These are phyloP conservation scores for Cassiopea xamachana DNA, from an alignment of 30 jellyfish, hydroid and myxozoan genomes.

Conservation along the genomic window DNA sequence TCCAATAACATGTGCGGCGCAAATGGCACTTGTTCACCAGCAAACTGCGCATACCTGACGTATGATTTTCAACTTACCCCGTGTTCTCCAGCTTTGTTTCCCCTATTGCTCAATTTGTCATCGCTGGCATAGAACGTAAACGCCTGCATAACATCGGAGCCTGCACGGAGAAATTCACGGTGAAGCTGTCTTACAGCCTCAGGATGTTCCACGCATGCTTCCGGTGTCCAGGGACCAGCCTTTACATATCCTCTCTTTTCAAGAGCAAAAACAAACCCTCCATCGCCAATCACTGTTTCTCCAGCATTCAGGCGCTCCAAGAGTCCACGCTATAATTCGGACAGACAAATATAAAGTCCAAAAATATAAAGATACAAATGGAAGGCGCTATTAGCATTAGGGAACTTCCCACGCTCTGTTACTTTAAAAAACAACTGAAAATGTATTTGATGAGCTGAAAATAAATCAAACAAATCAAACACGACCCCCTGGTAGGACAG, in stretches of 20 bases:
- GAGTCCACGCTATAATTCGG: constrained; percentile 72
- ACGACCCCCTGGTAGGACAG: too few relatives aligned
- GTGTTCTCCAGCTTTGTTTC: constrained; percentile 76
- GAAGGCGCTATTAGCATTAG: too few relatives aligned
- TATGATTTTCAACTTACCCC: constrained; percentile 71
- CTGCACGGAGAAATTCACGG: constrained; percentile 95
- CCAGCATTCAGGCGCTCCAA: constrained; percentile 94
- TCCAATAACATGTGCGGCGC: too few relatives aligned
- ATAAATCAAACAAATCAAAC: too few relatives aligned
- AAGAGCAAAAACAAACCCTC: constrained; percentile 93
- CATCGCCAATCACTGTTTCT: constrained; percentile 96
- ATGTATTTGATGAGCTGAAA: too few relatives aligned
- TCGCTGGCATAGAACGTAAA: constrained; percentile 96
- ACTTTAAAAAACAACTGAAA: too few relatives aligned
- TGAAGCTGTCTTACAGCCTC: constrained; percentile 95
- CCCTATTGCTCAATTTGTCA: constrained; percentile 91
- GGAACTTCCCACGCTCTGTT: too few relatives aligned
- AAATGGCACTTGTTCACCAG: not conserved
- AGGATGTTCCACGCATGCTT: constrained; percentile 89
- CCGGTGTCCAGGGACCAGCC: constrained; percentile 99
- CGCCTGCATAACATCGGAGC: constrained; percentile 97
- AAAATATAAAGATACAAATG: too few relatives aligned
- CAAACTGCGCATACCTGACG: not conserved
- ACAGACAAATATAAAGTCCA: too few relatives aligned
- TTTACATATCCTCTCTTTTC: constrained; percentile 96